Percentiles rank a stretch among this genome's conserved stretches.
Conservation (phyloP, 2,113 vertebrate species). For the Cervus canadensis region DNA sequence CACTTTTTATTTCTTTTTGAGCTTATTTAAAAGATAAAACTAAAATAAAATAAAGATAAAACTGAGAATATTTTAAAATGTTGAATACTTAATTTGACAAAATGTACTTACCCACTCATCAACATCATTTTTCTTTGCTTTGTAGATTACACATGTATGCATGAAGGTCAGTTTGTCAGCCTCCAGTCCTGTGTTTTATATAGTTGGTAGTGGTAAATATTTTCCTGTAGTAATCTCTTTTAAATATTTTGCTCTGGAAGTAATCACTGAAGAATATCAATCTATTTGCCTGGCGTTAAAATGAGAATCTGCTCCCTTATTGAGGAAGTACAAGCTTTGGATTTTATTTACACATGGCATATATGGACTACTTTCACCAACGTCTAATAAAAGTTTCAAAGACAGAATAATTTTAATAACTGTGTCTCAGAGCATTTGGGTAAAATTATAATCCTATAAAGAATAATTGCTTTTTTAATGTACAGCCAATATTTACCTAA, state of each 20-base stretch:
- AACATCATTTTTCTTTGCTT: not conserved
- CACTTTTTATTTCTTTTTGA: not conserved
- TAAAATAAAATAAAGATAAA: not conserved
- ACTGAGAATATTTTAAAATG: slow-evolving; percentile 1
- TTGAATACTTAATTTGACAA: not conserved
- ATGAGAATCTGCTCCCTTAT: not conserved
- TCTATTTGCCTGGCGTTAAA: not conserved
- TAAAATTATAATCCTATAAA: slow-evolving; percentile 8
- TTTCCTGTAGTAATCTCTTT: not conserved
- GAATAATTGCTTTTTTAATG: not conserved
- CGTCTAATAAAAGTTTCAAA: slow-evolving; percentile 21
- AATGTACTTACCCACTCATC: not conserved
- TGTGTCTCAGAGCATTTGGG: not conserved
- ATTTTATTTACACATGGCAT: not conserved
- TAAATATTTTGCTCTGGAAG: not conserved
- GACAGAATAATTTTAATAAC: not conserved
- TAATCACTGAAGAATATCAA: not conserved
- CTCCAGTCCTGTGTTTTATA: not conserved
- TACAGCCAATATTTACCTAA: not conserved
- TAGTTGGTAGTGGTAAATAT: not conserved
- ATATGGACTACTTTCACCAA: not conserved
- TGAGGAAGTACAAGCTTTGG: not conserved
- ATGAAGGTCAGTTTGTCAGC: not conserved
- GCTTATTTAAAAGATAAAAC: not conserved
- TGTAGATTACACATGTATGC: not conserved